Percentiles rank a stretch among this genome's conserved stretches.
These are phyloP conservation scores for Sepiola atlantica DNA, from an alignment of 2,888 invertebrate species.

Conservation along the genomic window DNA sequence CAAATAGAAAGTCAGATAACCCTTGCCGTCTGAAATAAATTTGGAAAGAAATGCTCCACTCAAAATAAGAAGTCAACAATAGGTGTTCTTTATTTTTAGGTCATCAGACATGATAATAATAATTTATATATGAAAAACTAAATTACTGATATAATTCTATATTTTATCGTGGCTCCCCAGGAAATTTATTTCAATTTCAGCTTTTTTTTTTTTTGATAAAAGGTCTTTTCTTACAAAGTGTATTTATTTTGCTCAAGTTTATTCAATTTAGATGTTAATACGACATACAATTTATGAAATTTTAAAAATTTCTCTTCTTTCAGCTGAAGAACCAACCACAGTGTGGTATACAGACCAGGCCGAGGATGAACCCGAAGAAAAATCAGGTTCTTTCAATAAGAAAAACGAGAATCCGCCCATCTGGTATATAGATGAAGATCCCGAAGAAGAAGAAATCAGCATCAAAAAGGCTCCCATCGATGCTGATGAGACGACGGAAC, in stretches of 20 bases:
- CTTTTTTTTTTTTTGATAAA: too few species aligned
- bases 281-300: background rate
- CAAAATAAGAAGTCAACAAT: too few species aligned
- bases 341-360: constrained; percentile 39
- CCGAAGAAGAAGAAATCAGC: background rate
- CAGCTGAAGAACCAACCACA: constrained; percentile 33
- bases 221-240: background rate
- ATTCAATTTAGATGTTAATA: background rate
- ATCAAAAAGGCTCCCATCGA: background rate
- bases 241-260: background rate
- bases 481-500: background rate
- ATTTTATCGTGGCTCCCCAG: too few species aligned
- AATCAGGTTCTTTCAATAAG: background rate
- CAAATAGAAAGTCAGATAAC: too few species aligned
- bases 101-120: too few species aligned
- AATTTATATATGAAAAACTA: too few species aligned
- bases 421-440: background rate
- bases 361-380: background rate
- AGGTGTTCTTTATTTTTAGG: too few species aligned
- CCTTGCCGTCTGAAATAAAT: too few species aligned
- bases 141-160: too few species aligned
- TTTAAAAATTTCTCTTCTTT: background rate
- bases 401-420: background rate
- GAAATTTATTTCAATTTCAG: too few species aligned
- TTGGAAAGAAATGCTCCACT: too few species aligned